phyloP scores from a whole-genome alignment of 2,888 invertebrate genomes.

The Acanthosoma haemorrhoidale region DNA sequence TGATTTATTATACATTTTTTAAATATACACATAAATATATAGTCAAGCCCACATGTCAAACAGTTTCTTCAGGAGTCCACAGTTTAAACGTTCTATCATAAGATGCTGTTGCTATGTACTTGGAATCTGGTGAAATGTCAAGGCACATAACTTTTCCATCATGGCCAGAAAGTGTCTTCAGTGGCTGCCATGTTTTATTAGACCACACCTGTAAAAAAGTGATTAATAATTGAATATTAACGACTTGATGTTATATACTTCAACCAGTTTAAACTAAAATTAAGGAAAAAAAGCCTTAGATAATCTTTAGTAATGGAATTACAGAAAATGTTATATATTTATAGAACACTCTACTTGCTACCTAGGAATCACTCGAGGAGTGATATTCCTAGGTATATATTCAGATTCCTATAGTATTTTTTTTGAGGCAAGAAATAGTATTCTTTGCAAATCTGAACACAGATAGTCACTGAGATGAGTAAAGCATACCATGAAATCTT shows the following conservation, averaged over 20 bases:
- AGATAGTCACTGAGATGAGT: too few relatives aligned
- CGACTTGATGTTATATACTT: not conserved
- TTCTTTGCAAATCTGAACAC: too few relatives aligned
- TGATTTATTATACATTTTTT: not conserved
- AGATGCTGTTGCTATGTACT: conserved; percentile 86
- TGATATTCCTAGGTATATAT: too few relatives aligned
- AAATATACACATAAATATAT: not conserved
- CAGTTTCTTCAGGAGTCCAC: conserved; percentile 71
- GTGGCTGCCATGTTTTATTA: conserved; percentile 92
- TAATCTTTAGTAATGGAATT: too few relatives aligned
- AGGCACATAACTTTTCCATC: conserved; percentile 94
- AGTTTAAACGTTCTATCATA: conserved; percentile 96
- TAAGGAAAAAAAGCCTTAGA: not conserved
- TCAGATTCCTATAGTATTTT: too few relatives aligned
- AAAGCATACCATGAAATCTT: too few relatives aligned
- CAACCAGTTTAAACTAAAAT: not conserved
- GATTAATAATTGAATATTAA: not conserved
- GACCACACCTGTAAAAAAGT: conserved; percentile 70
- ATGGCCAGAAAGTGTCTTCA: conserved; percentile 91
- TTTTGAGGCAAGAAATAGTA: too few relatives aligned
- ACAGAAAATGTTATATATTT: too few relatives aligned
- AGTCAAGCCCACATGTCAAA: not conserved
- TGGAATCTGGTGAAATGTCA: conserved; percentile 83
- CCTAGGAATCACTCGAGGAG: too few relatives aligned
- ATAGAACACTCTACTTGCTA: too few relatives aligned